Evolutionary conservation across 2,113 vertebrate species (phyloP).

Genomic region (Chloropsis hardwickii): DNA sequence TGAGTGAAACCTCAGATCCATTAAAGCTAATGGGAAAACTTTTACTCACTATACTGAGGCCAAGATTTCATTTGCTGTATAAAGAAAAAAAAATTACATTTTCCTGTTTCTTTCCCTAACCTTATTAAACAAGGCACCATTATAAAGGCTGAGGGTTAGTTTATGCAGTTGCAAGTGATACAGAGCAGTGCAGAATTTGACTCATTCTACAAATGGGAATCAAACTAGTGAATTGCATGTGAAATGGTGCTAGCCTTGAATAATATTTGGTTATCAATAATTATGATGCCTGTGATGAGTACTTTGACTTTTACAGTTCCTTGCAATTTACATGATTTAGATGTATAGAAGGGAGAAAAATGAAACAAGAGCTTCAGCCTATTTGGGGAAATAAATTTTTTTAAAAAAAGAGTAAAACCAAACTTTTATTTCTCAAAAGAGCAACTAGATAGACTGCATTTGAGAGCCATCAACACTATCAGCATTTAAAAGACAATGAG

Average conservation of each 20-base stretch:
- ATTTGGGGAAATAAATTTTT: not conserved
- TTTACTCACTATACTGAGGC: not conserved
- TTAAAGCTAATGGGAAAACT: not conserved
- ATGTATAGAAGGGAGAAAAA: not conserved
- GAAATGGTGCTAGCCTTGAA: not conserved
- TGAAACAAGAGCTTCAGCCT: not conserved
- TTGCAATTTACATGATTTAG: conserved; percentile 23
- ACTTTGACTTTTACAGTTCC: conserved; percentile 6
- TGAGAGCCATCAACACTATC: conserved; percentile 42
- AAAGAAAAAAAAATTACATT: not conserved
- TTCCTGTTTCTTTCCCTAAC: not conserved
- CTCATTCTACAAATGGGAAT: not conserved
- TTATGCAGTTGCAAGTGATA: not conserved
- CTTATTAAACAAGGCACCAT: not conserved
- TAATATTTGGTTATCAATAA: conserved; percentile 37
- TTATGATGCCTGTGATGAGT: conserved; percentile 11
- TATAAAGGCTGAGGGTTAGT: not conserved
- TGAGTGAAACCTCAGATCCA: not conserved
- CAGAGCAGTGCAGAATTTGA: not conserved
- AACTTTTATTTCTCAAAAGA: not conserved
- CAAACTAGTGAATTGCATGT: not conserved
- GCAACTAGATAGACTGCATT: not conserved
- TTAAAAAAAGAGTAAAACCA: not conserved
- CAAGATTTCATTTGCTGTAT: not conserved
- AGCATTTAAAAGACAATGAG: not conserved